Base-by-base conservation (phyloP, 2,113 vertebrate genomes). In the Trinectes maculatus region DNA sequence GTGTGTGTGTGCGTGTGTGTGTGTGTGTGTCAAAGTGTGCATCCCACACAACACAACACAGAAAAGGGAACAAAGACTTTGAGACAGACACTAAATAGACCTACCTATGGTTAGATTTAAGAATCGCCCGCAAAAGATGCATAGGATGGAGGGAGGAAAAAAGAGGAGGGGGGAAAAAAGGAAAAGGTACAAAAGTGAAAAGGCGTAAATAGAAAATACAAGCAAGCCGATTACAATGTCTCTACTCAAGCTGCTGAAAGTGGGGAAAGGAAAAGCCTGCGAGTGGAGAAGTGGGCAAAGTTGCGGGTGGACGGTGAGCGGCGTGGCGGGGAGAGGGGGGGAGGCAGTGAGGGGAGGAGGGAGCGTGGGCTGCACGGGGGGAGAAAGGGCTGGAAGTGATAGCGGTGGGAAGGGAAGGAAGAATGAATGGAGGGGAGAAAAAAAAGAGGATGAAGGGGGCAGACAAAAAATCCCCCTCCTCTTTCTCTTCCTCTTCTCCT, bases 91-190 rank as follows among this genome's bases (percentile, higher is more conserved):
- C 82, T 83, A 75, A 84, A 89, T 77, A 89, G 82, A 91, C 92
- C 90, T 93, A 93, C 92, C 92, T 93, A 92, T 83, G 77, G 63
- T 84, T 73, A 90, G 85, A 88, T 82, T 87, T 86, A 89, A 88
- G 87, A 85, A 77, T 79, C 84, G 58, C 75, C 89, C 91, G 72
- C 83, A 90, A 88, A 84, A 77, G 91, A 88, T 79, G 84, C 85
- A 90, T 78, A 81, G 82, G 83, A 80, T 82, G 83, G 73, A 28
- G 43, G 84, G 84, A 86, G 84, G 77, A 82, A 79, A 87, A 86
- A 87, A 88, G 56, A 82, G 79, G 68, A 68, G 56, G 80, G 63
- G 62, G 64, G 54, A 57, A 70, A 80, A 78, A 26, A 79, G 63
- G 54, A 75, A 82, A 83, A 84, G 82, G 74, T 81, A 86, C 55